Percentiles rank a stretch among this genome's conserved stretches.
Evolutionary conservation across 92 coral and sea anemone species (phyloP).

Genomic region (Desmophyllum pertusum): DNA sequence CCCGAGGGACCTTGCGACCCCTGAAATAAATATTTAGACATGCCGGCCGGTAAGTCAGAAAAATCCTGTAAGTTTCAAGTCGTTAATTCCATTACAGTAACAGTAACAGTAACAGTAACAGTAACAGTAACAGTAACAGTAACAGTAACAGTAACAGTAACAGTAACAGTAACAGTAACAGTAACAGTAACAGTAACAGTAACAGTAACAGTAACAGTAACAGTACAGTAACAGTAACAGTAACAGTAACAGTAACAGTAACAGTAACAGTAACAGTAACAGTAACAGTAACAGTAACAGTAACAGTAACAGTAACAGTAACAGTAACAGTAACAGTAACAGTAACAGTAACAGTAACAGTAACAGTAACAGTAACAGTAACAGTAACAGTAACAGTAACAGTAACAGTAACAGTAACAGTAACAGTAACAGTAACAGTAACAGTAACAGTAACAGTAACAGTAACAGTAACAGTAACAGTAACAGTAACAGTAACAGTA

Average conservation of each 20-base stretch:
- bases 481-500: not conserved
- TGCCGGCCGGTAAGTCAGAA: no score
- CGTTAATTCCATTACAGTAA: no score
- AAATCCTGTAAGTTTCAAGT: no score
- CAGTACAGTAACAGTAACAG: not conserved
- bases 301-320: not conserved
- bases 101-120: not conserved
- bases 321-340: not conserved
- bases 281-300: not conserved
- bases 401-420: not conserved
- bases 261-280: not conserved
- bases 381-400: not conserved
- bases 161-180: not conserved
- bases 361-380: not conserved
- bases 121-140: no score
- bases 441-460: not conserved
- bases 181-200: not conserved
- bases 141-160: not conserved
- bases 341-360: not conserved
- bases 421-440: not conserved
- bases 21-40: not conserved
- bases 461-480: not conserved
- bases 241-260: not conserved
- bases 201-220: not conserved
- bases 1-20: slow-evolving; percentile 22